Conservation (phyloP, 2,113 vertebrate species). For the Malurus cyaneus region DNA sequence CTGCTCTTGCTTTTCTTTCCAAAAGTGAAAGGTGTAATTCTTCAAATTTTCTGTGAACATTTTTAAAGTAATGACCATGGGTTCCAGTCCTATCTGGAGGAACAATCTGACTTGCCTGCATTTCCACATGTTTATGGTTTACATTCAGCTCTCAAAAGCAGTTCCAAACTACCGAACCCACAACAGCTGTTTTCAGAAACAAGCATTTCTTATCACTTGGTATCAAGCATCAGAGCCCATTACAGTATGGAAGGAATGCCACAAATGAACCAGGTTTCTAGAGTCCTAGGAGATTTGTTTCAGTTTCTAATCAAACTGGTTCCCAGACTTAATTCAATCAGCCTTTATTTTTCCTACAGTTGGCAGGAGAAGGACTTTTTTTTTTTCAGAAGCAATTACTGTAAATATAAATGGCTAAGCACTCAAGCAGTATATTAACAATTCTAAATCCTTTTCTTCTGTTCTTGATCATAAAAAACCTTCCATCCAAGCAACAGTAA, state of each 20-base stretch:
- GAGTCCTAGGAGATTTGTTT: slow-evolving; percentile 61
- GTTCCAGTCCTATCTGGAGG: slow-evolving; percentile 34
- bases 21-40: neutral
- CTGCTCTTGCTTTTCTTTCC: neutral
- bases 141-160: slow-evolving; percentile 19
- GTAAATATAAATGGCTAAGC: slow-evolving; percentile 61
- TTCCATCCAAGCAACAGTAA: slow-evolving; percentile 19
- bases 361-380: slow-evolving; percentile 37
- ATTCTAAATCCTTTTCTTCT: slow-evolving; percentile 52
- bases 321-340: slow-evolving; percentile 64
- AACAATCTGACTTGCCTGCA: slow-evolving; percentile 23
- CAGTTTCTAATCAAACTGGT: slow-evolving; percentile 70
- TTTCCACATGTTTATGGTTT: slow-evolving; percentile 35
- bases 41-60: neutral
- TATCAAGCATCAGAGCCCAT: slow-evolving; percentile 45
- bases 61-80: neutral
- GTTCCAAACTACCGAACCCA: slow-evolving; percentile 51
- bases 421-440: slow-evolving; percentile 56
- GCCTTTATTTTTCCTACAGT: slow-evolving; percentile 48
- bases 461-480: slow-evolving; percentile 24
- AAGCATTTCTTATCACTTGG: neutral
- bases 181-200: slow-evolving; percentile 64
- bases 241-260: slow-evolving; percentile 54
- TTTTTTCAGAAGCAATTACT: slow-evolving; percentile 51
- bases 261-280: slow-evolving; percentile 45